phyloP scores from a whole-genome alignment of 2,113 vertebrate genomes.

The Rostratula benghalensis region DNA sequence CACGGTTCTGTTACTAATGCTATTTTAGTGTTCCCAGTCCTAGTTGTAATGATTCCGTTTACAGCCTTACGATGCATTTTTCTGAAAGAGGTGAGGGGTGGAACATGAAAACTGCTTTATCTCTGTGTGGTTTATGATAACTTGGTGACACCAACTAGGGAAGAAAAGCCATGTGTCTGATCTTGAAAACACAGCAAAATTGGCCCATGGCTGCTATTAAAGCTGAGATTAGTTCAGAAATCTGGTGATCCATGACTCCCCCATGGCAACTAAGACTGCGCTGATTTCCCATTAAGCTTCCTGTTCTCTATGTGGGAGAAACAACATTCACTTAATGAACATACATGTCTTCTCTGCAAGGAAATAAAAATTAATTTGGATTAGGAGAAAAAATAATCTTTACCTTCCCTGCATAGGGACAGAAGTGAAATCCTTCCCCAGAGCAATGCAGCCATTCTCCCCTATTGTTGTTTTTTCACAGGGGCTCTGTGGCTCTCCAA shows the following conservation, averaged over 20 bases:
- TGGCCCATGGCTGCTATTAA: neutral
- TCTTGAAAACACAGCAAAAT: neutral
- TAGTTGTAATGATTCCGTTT: neutral
- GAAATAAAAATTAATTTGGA: neutral
- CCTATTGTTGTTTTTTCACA: constrained; percentile 68
- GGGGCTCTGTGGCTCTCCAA: constrained; percentile 62
- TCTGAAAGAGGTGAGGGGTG: neutral
- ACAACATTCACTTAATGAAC: constrained; percentile 9
- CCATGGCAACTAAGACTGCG: neutral
- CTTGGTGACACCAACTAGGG: neutral
- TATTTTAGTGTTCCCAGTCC: neutral
- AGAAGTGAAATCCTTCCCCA: constrained; percentile 51
- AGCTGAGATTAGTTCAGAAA: neutral
- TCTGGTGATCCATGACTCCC: neutral
- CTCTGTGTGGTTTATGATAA: neutral
- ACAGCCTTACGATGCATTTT: neutral
- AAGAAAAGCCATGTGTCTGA: neutral
- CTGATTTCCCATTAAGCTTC: constrained; percentile 9
- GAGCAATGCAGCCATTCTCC: constrained; percentile 55
- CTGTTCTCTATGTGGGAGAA: neutral
- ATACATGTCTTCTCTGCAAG: neutral
- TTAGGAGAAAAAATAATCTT: constrained; percentile 20
- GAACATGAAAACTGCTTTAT: neutral
- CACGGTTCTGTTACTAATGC: neutral
- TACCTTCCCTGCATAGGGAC: constrained; percentile 67